phyloP scores from a whole-genome alignment of 2,888 invertebrate genomes.

The Apamea epomidion region DNA sequence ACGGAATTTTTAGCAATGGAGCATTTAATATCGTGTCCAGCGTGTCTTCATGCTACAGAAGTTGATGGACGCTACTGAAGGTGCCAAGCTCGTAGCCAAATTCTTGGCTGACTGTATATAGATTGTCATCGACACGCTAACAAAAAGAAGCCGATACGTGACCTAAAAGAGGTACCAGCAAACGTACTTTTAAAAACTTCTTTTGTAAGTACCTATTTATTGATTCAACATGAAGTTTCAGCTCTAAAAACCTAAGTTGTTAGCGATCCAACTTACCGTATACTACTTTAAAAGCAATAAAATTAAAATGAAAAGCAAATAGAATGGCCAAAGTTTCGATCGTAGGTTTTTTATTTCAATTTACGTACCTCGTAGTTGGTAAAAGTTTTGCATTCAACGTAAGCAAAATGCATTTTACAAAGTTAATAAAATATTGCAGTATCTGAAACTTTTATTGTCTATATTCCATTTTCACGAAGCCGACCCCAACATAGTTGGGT shows the following conservation, averaged over 20 bases:
- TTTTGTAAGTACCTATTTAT: neutral
- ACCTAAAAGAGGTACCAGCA: neutral
- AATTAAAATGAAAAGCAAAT: constrained; percentile 43
- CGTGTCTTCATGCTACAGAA: too few relatives aligned
- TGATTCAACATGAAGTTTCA: constrained; percentile 5
- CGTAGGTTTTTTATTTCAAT: constrained; percentile 33
- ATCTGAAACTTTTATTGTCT: neutral
- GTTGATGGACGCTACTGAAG: too few relatives aligned
- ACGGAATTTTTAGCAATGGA: too few relatives aligned
- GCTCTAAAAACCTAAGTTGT: neutral
- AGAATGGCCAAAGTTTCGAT: constrained; percentile 46
- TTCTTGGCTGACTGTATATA: too few relatives aligned
- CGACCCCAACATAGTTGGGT: too few relatives aligned
- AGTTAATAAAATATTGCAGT: constrained; percentile 7
- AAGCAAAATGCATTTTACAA: constrained; percentile 30
- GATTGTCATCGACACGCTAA: too few relatives aligned
- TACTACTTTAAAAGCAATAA: constrained; percentile 53
- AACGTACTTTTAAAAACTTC: neutral
- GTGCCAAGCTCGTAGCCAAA: too few relatives aligned
- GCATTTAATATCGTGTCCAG: too few relatives aligned
- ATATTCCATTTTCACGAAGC: too few relatives aligned
- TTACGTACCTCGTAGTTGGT: constrained; percentile 22
- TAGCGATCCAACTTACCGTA: constrained; percentile 25
- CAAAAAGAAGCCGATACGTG: neutral
- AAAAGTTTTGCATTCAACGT: constrained; percentile 26